These are phyloP conservation scores for Oryzias sinensis DNA, from an alignment of 2,797 vertebrate species.

Conservation along the genomic window DNA sequence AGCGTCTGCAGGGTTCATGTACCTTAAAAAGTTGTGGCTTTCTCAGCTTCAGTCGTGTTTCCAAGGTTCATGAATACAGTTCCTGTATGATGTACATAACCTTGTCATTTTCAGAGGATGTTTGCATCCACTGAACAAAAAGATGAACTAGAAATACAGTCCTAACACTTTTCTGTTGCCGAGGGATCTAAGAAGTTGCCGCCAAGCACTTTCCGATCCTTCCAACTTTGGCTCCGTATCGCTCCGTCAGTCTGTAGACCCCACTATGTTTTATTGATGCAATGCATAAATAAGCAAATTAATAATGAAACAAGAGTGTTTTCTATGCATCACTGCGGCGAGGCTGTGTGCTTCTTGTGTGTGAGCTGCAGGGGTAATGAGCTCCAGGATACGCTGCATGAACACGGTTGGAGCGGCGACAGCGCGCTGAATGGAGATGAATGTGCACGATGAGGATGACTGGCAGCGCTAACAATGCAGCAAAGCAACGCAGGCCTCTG, in stretches of 20 bases:
- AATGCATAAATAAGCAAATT: slow-evolving; percentile 69
- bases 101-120: no score
- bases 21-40: no score
- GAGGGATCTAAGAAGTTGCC: neutral
- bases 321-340: slow-evolving; percentile 35
- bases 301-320: slow-evolving; percentile 70
- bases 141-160: no score
- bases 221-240: slow-evolving; percentile 38
- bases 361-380: slow-evolving; percentile 49
- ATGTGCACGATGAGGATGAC: slow-evolving; percentile 52
- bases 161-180: no score
- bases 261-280: slow-evolving; percentile 61
- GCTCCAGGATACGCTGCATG: slow-evolving; percentile 50
- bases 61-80: no score
- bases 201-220: slow-evolving; percentile 46
- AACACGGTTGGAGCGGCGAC: slow-evolving; percentile 52
- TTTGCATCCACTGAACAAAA: no score
- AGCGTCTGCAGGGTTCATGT: no score
- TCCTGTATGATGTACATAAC: no score
- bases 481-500: slow-evolving; percentile 40
- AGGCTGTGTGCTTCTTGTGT: slow-evolving; percentile 10
- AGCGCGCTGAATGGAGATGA: slow-evolving; percentile 68
- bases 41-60: no score
- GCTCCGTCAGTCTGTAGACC: slow-evolving; percentile 32
- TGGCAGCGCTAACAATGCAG: slow-evolving; percentile 62